Conservation (phyloP, 2,113 vertebrate species). For the Pyxicephalus adspersus region DNA sequence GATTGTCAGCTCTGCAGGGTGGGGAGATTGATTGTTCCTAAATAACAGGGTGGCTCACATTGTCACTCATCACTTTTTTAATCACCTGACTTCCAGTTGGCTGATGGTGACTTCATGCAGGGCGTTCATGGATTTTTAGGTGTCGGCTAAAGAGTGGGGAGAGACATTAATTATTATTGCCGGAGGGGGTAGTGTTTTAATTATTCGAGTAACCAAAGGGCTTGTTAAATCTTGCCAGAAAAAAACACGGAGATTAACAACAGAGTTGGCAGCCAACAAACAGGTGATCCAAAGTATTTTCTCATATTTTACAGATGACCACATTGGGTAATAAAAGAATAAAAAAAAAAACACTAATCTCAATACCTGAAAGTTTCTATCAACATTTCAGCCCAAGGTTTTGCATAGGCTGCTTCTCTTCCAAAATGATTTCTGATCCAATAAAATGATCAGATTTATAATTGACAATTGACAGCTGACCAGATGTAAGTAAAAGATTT, state of each 20-base stretch:
- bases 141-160: slow-evolving; percentile 19
- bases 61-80: slow-evolving; percentile 20
- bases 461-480: no score
- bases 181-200: slow-evolving; percentile 4
- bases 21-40: slow-evolving; percentile 32
- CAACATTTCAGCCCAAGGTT: no score
- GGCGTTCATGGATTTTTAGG: slow-evolving; percentile 16
- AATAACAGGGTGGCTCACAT: slow-evolving; percentile 2
- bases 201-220: slow-evolving; percentile 14
- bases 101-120: slow-evolving; percentile 22
- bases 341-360: no score
- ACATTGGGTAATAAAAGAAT: background rate
- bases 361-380: no score
- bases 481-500: no score
- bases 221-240: slow-evolving; percentile 39
- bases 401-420: no score
- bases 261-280: background rate
- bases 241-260: background rate
- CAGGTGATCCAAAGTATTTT: background rate
- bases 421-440: no score
- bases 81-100: background rate
- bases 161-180: slow-evolving; percentile 43
- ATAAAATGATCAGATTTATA: no score
- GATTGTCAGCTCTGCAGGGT: slow-evolving; percentile 48
- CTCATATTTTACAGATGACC: background rate